Base-by-base conservation (phyloP, 1,140 invertebrate species). In the Marisa cornuarietis region DNA sequence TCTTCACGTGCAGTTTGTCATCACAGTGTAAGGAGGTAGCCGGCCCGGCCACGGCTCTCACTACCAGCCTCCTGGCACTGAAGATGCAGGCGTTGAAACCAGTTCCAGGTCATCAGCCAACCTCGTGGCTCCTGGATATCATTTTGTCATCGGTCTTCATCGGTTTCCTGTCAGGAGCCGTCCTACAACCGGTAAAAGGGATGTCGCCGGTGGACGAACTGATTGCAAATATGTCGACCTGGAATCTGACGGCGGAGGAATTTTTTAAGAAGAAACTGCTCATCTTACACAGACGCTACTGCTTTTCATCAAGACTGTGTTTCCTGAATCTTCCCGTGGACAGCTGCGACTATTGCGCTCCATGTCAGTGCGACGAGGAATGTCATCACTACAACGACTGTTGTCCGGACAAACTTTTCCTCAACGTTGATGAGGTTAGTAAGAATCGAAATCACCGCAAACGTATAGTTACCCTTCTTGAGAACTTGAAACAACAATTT, bases 311-410 rank as follows among this genome's bases (percentile, higher is more conserved):
- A 11, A 13, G 65, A 1, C 26, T 68, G 13, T 68, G 65, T 68
- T n/a, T 24, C 6, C 22, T 31, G 65, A 22, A 68, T n/a, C n/a
- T 68, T 11, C n/a, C 65, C 7, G 24, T 52, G 0, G 71, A 72
- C 51, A 31, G 71, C 22, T 75, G 73, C 52, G 16, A 52, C 22
- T 24, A 54, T 6, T 75, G 73, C 26, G 52, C 49, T 4, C 10
- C 20, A 5, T 77, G 75, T 18, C 26, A 77, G 26, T 77, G 75
- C 49, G 75, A 77, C 51, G 61, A 65, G 3, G 63, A n/a, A 0
- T 77, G 75, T 51, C 26, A 22, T n/a, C 22, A n/a, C 14, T 77
- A 26, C 63, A 61, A 62, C 22, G 75, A 77, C 62, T 77, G 75
- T 31, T 77, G 75, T 52, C 75, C 75, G n/a, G 75, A 77, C 18